Evolutionary conservation across 2,113 vertebrate genomes (phyloP), one percentile per base, ranked within the genome.

Genomic region (Eudyptes chrysolophus): DNA sequence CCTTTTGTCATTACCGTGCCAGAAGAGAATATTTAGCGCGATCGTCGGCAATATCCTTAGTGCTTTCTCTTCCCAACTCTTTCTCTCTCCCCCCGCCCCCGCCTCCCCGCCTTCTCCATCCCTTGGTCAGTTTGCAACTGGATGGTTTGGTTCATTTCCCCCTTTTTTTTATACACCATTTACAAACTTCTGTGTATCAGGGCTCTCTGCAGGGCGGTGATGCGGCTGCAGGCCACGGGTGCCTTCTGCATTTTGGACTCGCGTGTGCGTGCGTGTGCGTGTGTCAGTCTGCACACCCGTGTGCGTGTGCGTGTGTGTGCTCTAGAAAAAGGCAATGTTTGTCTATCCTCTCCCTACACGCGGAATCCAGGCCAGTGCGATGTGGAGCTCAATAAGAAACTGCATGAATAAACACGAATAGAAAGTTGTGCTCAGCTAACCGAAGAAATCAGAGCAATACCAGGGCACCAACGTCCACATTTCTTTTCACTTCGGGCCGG

Each of bases 371-470:
- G 98, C 98, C 97, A 97, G 93, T 93, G 96, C 96, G 94, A 98
- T 92, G 94, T 94, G 97, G 97, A 98, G 98, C 98, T 99, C 98
- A 99, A 99, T 99, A 97, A 99, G 98, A 98, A 64, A 54, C 98
- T 99, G 99, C 99, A 99, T 99, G 99, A 99, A 99, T 99, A 99
- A 98, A 99, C 99, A 99, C 98, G 98, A 99, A 99, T 99, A 98
- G 99, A 98, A 99, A 99, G 99, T 99, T 99, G 99, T 99, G 99
- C 98, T 99, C 99, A 99, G 99, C 99, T 99, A 99, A 99, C 98
- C 99, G 98, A 98, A 98, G 98, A 99, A 99, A 99, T 99, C 97
- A 97, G 98, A 99, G 98, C 98, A 97, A 86, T 98, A 98, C 98
- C 98, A 98, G 98, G 98, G 96, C 98, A 97, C 97, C 95, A 95